phyloP scores from a whole-genome alignment of 2,113 vertebrate genomes.

The Phoenicopterus ruber region DNA sequence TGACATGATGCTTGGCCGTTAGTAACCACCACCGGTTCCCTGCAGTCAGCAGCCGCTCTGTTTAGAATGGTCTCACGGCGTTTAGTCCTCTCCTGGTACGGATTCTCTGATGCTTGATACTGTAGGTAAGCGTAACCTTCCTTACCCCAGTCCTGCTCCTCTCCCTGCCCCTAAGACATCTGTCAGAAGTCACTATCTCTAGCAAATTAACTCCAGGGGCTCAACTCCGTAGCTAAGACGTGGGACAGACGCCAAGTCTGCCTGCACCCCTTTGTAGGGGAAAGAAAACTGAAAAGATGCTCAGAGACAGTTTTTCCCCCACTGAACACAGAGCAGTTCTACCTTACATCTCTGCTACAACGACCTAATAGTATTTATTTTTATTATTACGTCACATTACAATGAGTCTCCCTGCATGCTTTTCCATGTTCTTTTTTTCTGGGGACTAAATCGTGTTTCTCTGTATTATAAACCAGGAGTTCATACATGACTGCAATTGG shows the following conservation, averaged over 20 bases:
- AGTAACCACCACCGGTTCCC: accelerated
- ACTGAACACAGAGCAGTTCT: background rate
- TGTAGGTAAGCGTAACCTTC: background rate
- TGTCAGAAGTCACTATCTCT: background rate
- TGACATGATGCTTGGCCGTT: accelerated
- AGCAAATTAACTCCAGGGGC: background rate
- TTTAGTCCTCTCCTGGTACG: background rate
- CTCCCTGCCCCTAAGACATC: background rate
- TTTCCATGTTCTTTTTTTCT: background rate
- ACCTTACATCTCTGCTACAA: background rate
- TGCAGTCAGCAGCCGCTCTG: background rate
- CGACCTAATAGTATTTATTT: background rate
- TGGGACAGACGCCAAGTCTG: background rate
- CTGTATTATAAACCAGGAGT: background rate
- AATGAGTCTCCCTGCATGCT: background rate
- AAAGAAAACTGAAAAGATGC: background rate
- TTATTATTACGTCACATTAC: background rate
- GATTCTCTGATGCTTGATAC: background rate
- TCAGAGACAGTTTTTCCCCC: background rate
- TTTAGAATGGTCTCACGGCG: background rate
- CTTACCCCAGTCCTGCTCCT: background rate
- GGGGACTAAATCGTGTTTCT: background rate
- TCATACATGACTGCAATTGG: background rate
- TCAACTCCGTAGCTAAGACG: background rate
- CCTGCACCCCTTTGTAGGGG: background rate